Base-by-base conservation (phyloP, 1,140 invertebrate species). In the Pectinophora gossypiella region DNA sequence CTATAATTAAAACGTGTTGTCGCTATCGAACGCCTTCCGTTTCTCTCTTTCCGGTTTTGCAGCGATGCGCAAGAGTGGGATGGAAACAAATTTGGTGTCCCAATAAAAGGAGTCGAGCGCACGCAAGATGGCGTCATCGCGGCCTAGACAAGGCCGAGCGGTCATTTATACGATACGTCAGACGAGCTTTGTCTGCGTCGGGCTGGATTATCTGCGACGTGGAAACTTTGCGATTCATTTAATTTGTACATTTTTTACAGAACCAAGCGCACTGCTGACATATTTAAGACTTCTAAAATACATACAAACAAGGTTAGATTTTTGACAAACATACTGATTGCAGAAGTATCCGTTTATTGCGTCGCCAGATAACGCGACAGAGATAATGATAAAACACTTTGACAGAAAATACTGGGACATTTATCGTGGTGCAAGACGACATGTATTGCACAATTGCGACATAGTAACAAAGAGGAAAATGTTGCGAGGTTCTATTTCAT, bases 81-180 rank as follows among this genome's bases (percentile, higher is more conserved):
- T 57, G 61, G 38, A 60, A 47, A 68, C 61, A 71, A 72, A 64
- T 80, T 70, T 60, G 51, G 67, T 68, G 70, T 71, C 68, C 75
- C 56, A 78, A 81, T 77, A 76, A 80, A 32, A 32, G 27, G 27
- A 32, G 27, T 32, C 1, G 27, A 32, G 68, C 63, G 68, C 61
- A 75, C 69, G 56, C 68, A 78, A 77, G 69, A 84, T 85, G 80
- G 78, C 82, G 80, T 85, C 82, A 82, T 70, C 79, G 71, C 69
- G 82, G 80, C 82, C 82, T 85, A 85, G 82, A 82, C 82, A 85
- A 85, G 82, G 82, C 78, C 82, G 82, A 71, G 71, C 82, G 76
- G 82, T 82, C 80, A 76, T 82, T 80, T 74, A 57, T 77, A 81
- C 70, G 71, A 69, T 72, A 81, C 77, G 70, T 72, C 78, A 80